Base-by-base conservation (phyloP, 2,113 vertebrate genomes). In the Erythrocebus patas region DNA sequence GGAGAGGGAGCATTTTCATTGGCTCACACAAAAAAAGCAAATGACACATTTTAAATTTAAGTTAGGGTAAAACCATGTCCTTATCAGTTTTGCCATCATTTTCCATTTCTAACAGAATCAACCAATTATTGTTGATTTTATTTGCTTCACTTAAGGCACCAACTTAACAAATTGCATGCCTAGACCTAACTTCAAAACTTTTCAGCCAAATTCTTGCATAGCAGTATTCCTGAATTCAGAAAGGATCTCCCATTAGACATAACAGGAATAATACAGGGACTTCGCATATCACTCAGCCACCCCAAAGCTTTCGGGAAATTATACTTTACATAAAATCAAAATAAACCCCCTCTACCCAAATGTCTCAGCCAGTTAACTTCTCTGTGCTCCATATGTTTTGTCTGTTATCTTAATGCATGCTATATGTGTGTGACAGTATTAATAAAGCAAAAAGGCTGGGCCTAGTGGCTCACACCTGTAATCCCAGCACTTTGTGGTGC, bases 141-240 rank as follows among this genome's bases (percentile, higher is more conserved):
- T 32, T 78, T 55, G 76, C 61, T 87, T 93, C 8, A 68, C 35
- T 35, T 89, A 61, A 90, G 68, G 38, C 30, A 96, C 23, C 20
- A 6, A 80, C 52, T 93, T 89, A 87, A 64, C 12, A 95, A 57
- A 70, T 91, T 85, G 8, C 55, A 30, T 93, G 5, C 82, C 22
- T 91, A 79, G 40, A 55, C 45, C 22, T 95, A 90, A 93, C 30
- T 88, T 85, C 66, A 66, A 75, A 96, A 35, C 59, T 94, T 81
- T 78, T 57, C 45, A 75, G 16, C 22, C 6, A 55, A 38, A 22
- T 64, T n/a, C 22, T n/a, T 72, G 0, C 11, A 5, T 72, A 30
- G 23, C 32, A 81, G 17, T 70, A n/a, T 64, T 83, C 64, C 70
- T 72, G 64, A 81, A 70, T 22, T 98, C 55, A 73, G 52, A 52